phyloP scores from a whole-genome alignment of 2,888 invertebrate species.

The Shargacucullia verbasci region DNA sequence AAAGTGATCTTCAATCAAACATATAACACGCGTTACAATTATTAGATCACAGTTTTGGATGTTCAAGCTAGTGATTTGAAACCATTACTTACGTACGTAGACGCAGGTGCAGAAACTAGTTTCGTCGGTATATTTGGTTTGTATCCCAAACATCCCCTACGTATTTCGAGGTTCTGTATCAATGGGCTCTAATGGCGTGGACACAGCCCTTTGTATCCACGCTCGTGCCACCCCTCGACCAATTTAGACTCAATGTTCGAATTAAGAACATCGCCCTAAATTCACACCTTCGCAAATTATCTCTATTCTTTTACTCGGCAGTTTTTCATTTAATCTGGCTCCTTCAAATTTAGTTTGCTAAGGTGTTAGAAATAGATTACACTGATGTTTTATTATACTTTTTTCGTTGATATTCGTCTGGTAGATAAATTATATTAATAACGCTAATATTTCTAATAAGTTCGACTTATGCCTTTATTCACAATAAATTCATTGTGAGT shows the following conservation, averaged over 20 bases:
- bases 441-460: no score
- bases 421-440: no score
- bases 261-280: slow-evolving; percentile 67
- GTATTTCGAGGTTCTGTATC: slow-evolving; percentile 73
- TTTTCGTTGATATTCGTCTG: no score
- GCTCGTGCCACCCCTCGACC: slow-evolving; percentile 57
- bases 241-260: slow-evolving; percentile 64
- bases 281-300: slow-evolving; percentile 64
- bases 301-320: slow-evolving; percentile 39
- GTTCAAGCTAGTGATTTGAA: slow-evolving; percentile 15
- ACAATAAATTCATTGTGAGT: no score
- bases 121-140: slow-evolving; percentile 57
- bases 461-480: no score
- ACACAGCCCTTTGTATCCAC: slow-evolving; percentile 71
- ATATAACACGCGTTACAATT: no score
- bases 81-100: slow-evolving; percentile 14
- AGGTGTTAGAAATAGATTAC: no score
- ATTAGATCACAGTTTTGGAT: no score
- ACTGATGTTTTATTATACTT: no score
- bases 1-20: no score
- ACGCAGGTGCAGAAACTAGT: slow-evolving; percentile 52
- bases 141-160: slow-evolving; percentile 67
- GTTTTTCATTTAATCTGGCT: slow-evolving; percentile 23
- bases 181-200: slow-evolving; percentile 81
- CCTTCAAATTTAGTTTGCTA: no score